Evolutionary conservation across 2,888 invertebrate species (phyloP).

Genomic region (Hypolimnas misippus): DNA sequence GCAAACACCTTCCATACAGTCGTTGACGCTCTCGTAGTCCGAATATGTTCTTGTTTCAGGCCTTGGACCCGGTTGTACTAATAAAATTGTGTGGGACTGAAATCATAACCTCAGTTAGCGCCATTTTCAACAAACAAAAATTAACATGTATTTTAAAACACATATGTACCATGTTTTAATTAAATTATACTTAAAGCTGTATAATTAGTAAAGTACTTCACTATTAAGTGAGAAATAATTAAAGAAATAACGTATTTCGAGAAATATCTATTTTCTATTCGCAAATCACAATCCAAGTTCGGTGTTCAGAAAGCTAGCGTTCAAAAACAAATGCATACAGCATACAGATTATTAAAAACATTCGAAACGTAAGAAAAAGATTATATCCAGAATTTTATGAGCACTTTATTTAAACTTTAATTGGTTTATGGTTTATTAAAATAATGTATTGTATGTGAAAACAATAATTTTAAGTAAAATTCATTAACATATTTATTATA

Average conservation of each 20-base stretch:
- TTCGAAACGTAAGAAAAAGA: not conserved
- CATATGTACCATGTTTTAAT: constrained; percentile 57
- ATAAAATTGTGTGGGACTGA: constrained; percentile 97
- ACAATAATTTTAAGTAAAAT: too few relatives aligned
- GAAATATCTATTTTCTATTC: constrained; percentile 29
- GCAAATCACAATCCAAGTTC: constrained; percentile 4
- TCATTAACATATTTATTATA: not conserved
- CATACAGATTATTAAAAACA: not conserved
- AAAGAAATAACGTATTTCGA: constrained; percentile 28
- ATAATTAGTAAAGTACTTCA: constrained; percentile 3
- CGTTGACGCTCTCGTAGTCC: constrained; percentile 98
- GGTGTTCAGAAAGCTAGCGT: constrained; percentile 22
- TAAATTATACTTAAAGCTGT: not conserved
- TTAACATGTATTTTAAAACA: constrained; percentile 50
- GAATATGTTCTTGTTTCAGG: constrained; percentile 99
- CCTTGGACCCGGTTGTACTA: constrained; percentile 96
- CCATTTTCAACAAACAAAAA: constrained; percentile 56
- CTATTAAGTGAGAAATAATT: not conserved
- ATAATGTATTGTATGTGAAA: too few relatives aligned
- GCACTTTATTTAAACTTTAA: too few relatives aligned
- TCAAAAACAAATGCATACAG: constrained; percentile 13
- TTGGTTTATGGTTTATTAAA: too few relatives aligned
- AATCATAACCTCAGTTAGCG: constrained; percentile 64
- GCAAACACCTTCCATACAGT: constrained; percentile 99
- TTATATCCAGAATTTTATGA: too few relatives aligned